Conservation (phyloP, 2,888 invertebrate species). For the Sclerodermus sp. region DNA sequence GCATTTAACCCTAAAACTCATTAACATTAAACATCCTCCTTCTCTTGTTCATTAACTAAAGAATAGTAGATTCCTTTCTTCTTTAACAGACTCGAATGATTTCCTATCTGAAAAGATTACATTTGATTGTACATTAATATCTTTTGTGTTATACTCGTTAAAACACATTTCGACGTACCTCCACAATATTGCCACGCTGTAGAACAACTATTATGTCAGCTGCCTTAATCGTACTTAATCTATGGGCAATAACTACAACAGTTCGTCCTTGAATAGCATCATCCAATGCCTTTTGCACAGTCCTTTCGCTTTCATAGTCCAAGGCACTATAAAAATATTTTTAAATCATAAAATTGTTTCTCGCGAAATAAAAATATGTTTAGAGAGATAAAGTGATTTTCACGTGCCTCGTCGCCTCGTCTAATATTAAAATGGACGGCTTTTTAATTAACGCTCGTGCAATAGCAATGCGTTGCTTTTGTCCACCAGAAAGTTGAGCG, state of each 20-base stretch:
- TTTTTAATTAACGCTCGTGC: constrained; percentile 91
- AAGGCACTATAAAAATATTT: constrained; percentile 69
- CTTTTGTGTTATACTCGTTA: constrained; percentile 7
- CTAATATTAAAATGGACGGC: constrained; percentile 83
- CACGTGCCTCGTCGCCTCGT: constrained; percentile 96
- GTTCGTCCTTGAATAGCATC: constrained; percentile 81
- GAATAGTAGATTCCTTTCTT: constrained; percentile 84
- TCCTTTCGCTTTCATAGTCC: constrained; percentile 88
- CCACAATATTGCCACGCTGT: constrained; percentile 79
- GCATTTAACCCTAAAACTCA: constrained; percentile 2
- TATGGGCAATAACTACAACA: constrained; percentile 92
- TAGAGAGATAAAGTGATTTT: too few relatives aligned
- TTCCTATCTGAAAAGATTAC: constrained; percentile 69
- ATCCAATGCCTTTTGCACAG: constrained; percentile 88
- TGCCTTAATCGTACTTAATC: constrained; percentile 87
- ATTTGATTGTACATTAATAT: background rate
- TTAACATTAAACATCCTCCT: constrained; percentile 46
- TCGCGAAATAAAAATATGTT: background rate
- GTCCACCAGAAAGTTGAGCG: constrained; percentile 90
- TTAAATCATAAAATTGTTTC: background rate
- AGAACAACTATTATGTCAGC: constrained; percentile 92
- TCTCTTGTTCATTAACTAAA: constrained; percentile 76
- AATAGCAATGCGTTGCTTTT: constrained; percentile 93
- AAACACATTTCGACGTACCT: constrained; percentile 63
- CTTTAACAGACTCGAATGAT: constrained; percentile 76